Conservation (phyloP, 2,113 vertebrate species). For the Brachyhypopomus occidentalis region DNA sequence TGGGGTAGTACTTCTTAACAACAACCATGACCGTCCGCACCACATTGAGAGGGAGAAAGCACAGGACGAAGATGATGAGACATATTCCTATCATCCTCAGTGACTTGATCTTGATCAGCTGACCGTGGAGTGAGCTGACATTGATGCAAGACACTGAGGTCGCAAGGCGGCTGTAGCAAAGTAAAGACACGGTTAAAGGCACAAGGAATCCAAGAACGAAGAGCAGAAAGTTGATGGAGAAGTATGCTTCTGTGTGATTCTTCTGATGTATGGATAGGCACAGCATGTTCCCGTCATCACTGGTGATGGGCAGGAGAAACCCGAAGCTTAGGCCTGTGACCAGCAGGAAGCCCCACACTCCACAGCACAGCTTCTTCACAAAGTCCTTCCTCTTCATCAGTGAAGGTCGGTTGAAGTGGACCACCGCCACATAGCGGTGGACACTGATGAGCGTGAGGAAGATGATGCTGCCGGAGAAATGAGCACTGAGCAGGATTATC, state of each 20-base stretch:
- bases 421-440: conserved; percentile 67
- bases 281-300: conserved; percentile 50
- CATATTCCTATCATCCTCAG: conserved; percentile 64
- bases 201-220: conserved; percentile 64
- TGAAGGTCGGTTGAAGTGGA: conserved; percentile 63
- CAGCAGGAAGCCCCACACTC: conserved; percentile 66
- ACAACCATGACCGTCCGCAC: conserved; percentile 59
- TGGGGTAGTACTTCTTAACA: conserved; percentile 43
- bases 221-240: conserved; percentile 63
- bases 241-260: conserved; percentile 51
- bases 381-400: conserved; percentile 66
- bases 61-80: conserved; percentile 68
- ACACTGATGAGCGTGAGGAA: conserved; percentile 76
- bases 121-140: conserved; percentile 58
- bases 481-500: conserved; percentile 65
- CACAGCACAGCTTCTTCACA: conserved; percentile 66
- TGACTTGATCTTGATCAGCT: conserved; percentile 68
- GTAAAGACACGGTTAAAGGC: conserved; percentile 62
- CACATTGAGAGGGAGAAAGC: conserved; percentile 72
- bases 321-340: conserved; percentile 59
- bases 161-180: conserved; percentile 65
- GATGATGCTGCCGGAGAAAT: conserved; percentile 71
- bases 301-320: conserved; percentile 59
- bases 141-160: conserved; percentile 62
- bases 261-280: conserved; percentile 71